Conservation (phyloP, 1,140 invertebrate species). For the Drosophila teissieri region DNA sequence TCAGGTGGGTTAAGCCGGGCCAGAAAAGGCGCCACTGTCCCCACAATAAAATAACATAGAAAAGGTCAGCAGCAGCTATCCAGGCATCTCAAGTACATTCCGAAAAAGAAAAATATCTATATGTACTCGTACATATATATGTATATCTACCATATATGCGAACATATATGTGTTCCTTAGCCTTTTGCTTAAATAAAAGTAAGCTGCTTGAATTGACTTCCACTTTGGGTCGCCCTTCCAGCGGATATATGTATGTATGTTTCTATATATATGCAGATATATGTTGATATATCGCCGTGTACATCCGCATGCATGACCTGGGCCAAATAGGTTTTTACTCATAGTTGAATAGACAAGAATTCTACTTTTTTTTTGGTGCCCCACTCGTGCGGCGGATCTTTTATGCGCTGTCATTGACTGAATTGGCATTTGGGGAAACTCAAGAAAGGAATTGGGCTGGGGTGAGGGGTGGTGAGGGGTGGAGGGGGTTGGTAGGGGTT, state of each 20-base stretch:
- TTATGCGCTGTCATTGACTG: slow-evolving; percentile 73
- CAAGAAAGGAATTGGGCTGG: slow-evolving; percentile 7
- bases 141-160: neutral
- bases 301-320: slow-evolving; percentile 60
- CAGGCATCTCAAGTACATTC: slow-evolving; percentile 21
- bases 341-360: slow-evolving; percentile 73
- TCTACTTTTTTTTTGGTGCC: slow-evolving; percentile 13
- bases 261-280: slow-evolving; percentile 11
- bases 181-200: slow-evolving; percentile 67
- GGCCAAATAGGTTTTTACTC: slow-evolving; percentile 62
- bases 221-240: slow-evolving; percentile 37
- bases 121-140: neutral
- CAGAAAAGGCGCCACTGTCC: slow-evolving; percentile 7
- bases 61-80: slow-evolving; percentile 43
- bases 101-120: neutral
- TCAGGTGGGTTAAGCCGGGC: slow-evolving; percentile 8
- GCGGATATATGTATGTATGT: neutral
- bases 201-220: slow-evolving; percentile 75
- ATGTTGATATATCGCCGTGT: slow-evolving; percentile 10
- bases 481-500: neutral
- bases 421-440: slow-evolving; percentile 62
- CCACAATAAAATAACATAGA: slow-evolving; percentile 43
- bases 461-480: neutral
- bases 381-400: slow-evolving; percentile 24
- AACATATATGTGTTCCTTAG: slow-evolving; percentile 21